Evolutionary conservation across 2,113 vertebrate genomes (phyloP).

Genomic region (Siniperca chuatsi): DNA sequence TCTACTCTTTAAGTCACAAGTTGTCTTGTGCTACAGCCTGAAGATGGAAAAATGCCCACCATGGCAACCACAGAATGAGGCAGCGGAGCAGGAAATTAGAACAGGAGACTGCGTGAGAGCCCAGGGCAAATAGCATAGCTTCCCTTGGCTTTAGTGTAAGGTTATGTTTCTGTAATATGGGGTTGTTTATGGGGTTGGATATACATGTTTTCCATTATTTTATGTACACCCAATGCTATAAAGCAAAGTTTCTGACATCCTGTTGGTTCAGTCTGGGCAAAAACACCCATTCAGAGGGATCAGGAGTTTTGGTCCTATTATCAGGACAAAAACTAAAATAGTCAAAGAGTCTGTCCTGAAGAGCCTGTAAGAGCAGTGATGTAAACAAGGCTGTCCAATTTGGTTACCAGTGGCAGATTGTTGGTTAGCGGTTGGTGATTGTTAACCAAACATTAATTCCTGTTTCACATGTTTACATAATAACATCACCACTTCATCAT

Average conservation of each 20-base stretch:
- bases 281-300: background rate
- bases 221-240: background rate
- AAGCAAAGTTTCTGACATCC: background rate
- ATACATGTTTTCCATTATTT: background rate
- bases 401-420: background rate
- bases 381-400: background rate
- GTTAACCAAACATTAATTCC: conserved; percentile 7
- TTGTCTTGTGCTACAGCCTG: background rate
- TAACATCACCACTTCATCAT: background rate
- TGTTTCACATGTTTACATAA: conserved; percentile 4
- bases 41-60: conserved; percentile 39
- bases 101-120: background rate
- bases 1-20: background rate
- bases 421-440: background rate
- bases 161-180: background rate
- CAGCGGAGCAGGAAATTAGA: conserved; percentile 41
- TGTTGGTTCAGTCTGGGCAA: background rate
- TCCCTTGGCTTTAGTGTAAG: background rate
- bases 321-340: background rate
- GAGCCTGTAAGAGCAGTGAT: background rate
- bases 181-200: background rate
- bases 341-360: background rate
- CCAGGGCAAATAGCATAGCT: background rate
- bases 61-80: conserved; percentile 39
- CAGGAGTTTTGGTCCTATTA: background rate